phyloP scores from a whole-genome alignment of 2,888 invertebrate genomes.

The Dugesia japonica region DNA sequence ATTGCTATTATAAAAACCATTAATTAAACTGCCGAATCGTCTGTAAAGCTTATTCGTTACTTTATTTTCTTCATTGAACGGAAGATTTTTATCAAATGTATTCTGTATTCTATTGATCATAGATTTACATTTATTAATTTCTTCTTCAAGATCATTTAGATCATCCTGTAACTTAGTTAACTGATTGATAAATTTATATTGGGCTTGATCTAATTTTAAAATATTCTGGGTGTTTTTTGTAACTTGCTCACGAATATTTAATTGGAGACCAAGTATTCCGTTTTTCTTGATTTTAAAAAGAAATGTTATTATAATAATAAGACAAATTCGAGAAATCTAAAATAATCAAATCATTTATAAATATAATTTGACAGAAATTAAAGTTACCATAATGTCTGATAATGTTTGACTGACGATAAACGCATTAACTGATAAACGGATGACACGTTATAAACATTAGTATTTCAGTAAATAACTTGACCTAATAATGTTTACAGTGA shows the following conservation, averaged over 20 bases:
- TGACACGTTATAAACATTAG: background rate
- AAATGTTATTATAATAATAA: no score
- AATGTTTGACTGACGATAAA: background rate
- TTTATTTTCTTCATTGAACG: background rate
- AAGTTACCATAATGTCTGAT: background rate
- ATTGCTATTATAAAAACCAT: background rate
- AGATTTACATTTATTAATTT: background rate
- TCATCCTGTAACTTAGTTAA: background rate
- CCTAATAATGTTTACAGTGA: no score
- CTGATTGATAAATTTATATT: conserved; percentile 15
- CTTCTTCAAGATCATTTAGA: background rate
- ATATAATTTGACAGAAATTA: background rate
- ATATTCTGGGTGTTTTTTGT: background rate
- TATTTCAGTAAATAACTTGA: background rate
- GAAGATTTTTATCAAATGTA: background rate
- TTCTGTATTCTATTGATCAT: background rate
- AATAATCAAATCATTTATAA: background rate
- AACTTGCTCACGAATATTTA: background rate
- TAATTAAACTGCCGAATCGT: background rate
- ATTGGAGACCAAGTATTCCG: background rate
- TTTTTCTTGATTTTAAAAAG: no score
- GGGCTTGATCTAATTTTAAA: background rate
- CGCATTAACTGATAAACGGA: no score
- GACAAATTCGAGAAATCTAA: background rate
- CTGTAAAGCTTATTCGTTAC: background rate